phyloP scores from a whole-genome alignment of 2,888 invertebrate genomes.

The Dioctria linearis region DNA sequence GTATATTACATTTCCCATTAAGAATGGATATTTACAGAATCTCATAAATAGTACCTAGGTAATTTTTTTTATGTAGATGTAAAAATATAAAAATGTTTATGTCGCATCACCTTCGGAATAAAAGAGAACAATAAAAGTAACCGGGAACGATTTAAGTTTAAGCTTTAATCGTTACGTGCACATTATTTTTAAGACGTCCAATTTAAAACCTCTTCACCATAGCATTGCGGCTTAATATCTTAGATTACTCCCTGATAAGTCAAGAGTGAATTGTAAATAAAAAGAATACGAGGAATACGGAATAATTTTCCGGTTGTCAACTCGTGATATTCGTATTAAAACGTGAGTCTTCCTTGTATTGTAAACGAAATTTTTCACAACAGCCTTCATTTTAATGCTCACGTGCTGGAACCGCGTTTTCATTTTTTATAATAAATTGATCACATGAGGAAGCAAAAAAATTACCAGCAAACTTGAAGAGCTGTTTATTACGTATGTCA shows the following conservation, averaged over 20 bases:
- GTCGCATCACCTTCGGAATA: constrained; percentile 22
- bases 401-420: constrained; percentile 22
- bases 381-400: constrained; percentile 23
- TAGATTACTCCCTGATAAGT: constrained; percentile 11
- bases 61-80: no score
- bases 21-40: no score
- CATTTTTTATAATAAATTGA: neutral
- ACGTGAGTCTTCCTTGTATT: constrained; percentile 32
- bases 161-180: neutral
- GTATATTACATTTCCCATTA: no score
- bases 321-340: constrained; percentile 14
- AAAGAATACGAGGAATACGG: constrained; percentile 11
- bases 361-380: neutral
- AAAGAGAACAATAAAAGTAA: neutral
- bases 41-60: no score
- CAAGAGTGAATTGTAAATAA: neutral
- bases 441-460: neutral
- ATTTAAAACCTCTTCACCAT: neutral
- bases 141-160: neutral
- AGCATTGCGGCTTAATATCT: neutral
- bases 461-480: neutral
- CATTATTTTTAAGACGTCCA: constrained; percentile 1
- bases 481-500: neutral
- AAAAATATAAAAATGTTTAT: neutral
- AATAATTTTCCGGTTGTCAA: constrained; percentile 50